Conservation (phyloP, 2,888 invertebrate species). For the Vannuccia rotundouncinata region DNA sequence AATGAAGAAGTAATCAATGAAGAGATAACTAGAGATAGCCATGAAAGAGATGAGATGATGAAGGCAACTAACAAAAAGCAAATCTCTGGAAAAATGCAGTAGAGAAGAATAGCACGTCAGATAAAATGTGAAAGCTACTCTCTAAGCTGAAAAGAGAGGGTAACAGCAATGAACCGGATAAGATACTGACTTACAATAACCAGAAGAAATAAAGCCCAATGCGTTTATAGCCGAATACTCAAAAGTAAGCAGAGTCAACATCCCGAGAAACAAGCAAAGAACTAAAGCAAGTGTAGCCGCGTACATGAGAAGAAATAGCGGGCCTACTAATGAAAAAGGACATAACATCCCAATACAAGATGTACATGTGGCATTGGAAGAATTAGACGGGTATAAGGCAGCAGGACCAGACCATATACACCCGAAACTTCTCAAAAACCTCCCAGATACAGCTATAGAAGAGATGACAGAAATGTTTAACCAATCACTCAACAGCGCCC, state of each 20-base stretch:
- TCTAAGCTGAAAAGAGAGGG: background rate
- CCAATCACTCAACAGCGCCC: no score
- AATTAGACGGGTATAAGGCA: background rate
- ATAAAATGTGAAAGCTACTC: background rate
- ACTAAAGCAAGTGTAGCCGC: background rate
- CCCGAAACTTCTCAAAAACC: background rate
- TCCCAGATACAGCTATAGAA: background rate
- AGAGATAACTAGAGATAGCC: background rate
- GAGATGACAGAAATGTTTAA: background rate
- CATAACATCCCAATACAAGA: background rate
- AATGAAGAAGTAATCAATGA: background rate
- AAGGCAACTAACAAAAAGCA: background rate
- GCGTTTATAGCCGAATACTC: background rate
- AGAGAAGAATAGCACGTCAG: background rate
- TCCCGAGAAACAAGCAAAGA: background rate
- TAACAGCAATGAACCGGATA: background rate
- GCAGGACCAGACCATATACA: background rate
- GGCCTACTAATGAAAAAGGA: background rate
- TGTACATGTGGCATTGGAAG: background rate
- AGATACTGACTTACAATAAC: background rate
- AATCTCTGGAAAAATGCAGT: background rate
- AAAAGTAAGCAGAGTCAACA: background rate
- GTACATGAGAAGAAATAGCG: background rate
- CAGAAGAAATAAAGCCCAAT: background rate
- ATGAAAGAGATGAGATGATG: background rate